These are phyloP conservation scores for Leptodactylus fallax DNA, from an alignment of 2,797 vertebrate species.

Conservation along the genomic window DNA sequence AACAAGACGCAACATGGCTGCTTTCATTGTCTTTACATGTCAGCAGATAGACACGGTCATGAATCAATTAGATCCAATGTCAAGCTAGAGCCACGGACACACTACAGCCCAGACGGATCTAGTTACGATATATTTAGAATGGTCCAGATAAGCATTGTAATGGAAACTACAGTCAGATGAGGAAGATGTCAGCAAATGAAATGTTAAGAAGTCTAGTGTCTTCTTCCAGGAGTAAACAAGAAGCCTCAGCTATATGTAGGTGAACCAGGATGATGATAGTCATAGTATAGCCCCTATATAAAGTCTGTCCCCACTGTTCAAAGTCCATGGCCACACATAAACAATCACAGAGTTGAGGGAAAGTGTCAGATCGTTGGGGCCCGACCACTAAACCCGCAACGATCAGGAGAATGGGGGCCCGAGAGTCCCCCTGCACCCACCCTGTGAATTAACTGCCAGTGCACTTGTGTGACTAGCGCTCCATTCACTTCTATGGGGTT, in stretches of 20 bases:
- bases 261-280: neutral
- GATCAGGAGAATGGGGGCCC: too few species aligned
- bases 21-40: neutral
- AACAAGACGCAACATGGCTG: neutral
- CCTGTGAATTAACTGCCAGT: too few species aligned
- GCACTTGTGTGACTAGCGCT: too few species aligned
- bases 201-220: neutral
- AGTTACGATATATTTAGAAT: slow-evolving; percentile 25
- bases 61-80: neutral
- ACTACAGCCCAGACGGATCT: neutral
- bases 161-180: neutral
- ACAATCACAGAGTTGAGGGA: too few species aligned
- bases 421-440: too few species aligned
- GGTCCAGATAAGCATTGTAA: slow-evolving; percentile 34
- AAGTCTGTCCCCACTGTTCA: too few species aligned
- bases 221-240: neutral
- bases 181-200: neutral
- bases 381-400: too few species aligned
- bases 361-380: too few species aligned
- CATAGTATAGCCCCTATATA: neutral
- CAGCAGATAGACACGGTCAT: neutral
- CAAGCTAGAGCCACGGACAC: neutral
- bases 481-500: too few species aligned
- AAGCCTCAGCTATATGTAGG: neutral
- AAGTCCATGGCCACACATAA: neutral